These are phyloP conservation scores for Strix aluco DNA, from an alignment of 2,113 vertebrate genomes.

Conservation along the genomic window DNA sequence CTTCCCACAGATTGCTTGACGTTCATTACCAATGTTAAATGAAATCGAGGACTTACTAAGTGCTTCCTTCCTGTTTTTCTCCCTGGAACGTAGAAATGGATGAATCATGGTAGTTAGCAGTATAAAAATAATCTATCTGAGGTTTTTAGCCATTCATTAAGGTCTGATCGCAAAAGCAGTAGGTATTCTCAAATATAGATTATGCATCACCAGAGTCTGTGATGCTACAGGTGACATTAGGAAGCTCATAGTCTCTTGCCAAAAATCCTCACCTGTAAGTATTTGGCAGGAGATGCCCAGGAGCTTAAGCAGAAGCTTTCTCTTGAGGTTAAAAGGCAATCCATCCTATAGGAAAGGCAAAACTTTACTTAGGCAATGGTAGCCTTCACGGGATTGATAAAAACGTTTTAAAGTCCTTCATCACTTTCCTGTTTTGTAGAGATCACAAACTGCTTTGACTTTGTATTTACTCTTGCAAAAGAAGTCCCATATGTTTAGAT, in stretches of 20 bases:
- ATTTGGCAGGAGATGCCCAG: neutral
- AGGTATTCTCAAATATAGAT: neutral
- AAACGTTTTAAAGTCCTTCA: neutral
- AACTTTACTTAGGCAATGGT: neutral
- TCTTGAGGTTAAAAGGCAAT: neutral
- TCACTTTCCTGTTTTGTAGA: neutral
- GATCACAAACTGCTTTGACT: neutral
- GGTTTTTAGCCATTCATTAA: conserved; percentile 6
- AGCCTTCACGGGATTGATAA: neutral
- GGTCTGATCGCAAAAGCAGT: neutral
- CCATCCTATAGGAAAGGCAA: neutral
- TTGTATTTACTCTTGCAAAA: neutral
- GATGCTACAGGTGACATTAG: neutral
- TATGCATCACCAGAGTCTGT: neutral
- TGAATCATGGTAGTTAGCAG: conserved; percentile 47
- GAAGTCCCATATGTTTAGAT: neutral
- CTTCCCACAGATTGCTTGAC: conserved; percentile 49
- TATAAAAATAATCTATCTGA: conserved; percentile 28
- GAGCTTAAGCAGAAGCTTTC: neutral
- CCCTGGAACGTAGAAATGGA: neutral
- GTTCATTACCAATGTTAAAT: neutral
- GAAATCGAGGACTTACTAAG: conserved; percentile 24
- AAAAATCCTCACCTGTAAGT: neutral
- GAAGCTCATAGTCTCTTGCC: neutral
- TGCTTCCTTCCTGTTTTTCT: conserved; percentile 56